These are phyloP conservation scores for Falcunculus frontatus DNA, from an alignment of 2,113 vertebrate genomes.

Conservation along the genomic window DNA sequence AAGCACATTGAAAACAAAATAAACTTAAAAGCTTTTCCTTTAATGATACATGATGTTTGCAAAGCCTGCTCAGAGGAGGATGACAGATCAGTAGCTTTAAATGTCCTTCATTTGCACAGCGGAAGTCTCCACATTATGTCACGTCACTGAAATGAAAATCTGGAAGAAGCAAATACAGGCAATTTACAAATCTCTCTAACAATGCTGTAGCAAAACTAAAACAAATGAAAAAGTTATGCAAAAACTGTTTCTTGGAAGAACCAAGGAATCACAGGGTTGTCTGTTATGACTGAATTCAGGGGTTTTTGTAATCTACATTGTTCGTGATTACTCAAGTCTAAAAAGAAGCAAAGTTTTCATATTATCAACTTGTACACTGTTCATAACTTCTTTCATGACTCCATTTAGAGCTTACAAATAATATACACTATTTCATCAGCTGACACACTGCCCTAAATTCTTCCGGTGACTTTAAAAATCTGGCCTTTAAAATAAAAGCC, in stretches of 20 bases:
- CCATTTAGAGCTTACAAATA: not conserved
- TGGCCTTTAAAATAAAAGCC: not conserved
- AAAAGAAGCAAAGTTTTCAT: not conserved
- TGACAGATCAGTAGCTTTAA: not conserved
- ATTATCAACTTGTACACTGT: not conserved
- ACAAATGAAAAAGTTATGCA: not conserved
- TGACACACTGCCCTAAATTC: not conserved
- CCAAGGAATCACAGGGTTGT: not conserved
- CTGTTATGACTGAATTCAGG: not conserved
- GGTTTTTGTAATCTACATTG: not conserved
- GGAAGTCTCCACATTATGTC: not conserved
- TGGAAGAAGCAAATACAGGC: not conserved
- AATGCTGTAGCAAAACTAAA: not conserved
- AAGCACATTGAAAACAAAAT: not conserved
- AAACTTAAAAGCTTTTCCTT: not conserved
- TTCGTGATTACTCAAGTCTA: not conserved
- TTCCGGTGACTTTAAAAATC: not conserved
- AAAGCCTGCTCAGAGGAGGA: not conserved
- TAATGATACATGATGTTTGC: not conserved
- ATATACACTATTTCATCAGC: not conserved
- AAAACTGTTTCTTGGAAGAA: not conserved
- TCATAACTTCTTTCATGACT: not conserved
- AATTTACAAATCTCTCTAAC: not conserved
- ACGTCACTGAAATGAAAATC: not conserved
- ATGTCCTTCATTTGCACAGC: not conserved